These are phyloP conservation scores for Leuciscus idus DNA, from an alignment of 2,113 vertebrate species.

Conservation along the genomic window DNA sequence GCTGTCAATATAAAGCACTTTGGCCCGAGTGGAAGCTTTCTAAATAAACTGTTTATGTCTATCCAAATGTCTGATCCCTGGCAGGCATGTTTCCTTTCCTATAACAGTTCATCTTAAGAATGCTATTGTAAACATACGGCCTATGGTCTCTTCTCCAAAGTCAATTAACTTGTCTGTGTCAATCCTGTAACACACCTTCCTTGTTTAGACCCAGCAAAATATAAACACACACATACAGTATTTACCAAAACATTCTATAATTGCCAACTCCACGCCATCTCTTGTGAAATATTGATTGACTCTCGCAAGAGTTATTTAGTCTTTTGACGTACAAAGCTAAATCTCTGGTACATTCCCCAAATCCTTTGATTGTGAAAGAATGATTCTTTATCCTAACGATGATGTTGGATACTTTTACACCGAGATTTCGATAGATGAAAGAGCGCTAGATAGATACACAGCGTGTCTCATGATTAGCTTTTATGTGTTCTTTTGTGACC, in stretches of 20 bases:
- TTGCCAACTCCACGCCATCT: background rate
- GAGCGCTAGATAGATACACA: background rate
- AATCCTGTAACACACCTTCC: slow-evolving; percentile 6
- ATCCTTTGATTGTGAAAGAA: slow-evolving; percentile 11
- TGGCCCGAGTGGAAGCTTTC: background rate
- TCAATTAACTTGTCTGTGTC: slow-evolving; percentile 47
- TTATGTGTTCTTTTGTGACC: slow-evolving; percentile 43
- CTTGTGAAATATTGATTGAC: background rate
- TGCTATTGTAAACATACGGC: slow-evolving; percentile 13
- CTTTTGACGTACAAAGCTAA: background rate
- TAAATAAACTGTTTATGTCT: slow-evolving; percentile 43
- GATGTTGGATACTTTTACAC: background rate
- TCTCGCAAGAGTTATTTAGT: background rate
- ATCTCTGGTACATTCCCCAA: background rate
- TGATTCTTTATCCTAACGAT: slow-evolving; percentile 9
- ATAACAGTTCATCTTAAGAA: slow-evolving; percentile 36
- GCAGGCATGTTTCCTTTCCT: slow-evolving; percentile 29
- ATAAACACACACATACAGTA: background rate
- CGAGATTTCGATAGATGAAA: slow-evolving; percentile 21
- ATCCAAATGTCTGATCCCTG: slow-evolving; percentile 26
- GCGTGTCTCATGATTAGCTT: slow-evolving; percentile 23
- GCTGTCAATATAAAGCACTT: slow-evolving; percentile 16
- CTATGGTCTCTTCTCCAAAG: slow-evolving; percentile 27
- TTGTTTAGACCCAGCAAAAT: slow-evolving; percentile 7
- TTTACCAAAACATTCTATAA: background rate